Conservation (phyloP, 2,888 invertebrate species). For the Drosophila mimetica region DNA sequence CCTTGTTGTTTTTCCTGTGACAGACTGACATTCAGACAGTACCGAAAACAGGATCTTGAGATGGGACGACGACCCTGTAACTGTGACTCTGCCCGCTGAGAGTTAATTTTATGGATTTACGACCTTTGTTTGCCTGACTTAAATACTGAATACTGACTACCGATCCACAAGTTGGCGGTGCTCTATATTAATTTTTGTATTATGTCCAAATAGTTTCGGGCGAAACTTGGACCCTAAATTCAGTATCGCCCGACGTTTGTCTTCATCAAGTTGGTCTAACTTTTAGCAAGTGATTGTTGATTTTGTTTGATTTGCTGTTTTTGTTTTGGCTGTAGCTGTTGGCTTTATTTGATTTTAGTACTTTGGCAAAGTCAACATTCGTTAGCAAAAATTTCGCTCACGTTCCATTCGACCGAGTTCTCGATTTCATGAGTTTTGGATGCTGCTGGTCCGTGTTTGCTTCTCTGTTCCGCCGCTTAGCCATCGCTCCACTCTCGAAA, state of each 20-base stretch:
- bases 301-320: constrained; percentile 54
- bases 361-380: constrained; percentile 75
- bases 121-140: constrained; percentile 56
- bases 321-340: constrained; percentile 42
- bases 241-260: constrained; percentile 35
- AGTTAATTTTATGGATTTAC: constrained; percentile 67
- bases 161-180: constrained; percentile 53
- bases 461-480: constrained; percentile 54
- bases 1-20: constrained; percentile 43
- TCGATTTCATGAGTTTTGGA: constrained; percentile 66
- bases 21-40: constrained; percentile 37
- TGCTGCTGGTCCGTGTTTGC: constrained; percentile 56
- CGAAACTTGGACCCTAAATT: constrained; percentile 11
- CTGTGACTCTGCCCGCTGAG: constrained; percentile 44
- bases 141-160: constrained; percentile 49
- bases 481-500: constrained; percentile 21
- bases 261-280: constrained; percentile 53
- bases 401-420: constrained; percentile 66
- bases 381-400: constrained; percentile 76
- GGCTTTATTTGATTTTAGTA: constrained; percentile 76
- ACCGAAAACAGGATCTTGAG: constrained; percentile 19
- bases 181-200: constrained; percentile 56
- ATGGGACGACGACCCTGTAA: constrained; percentile 5
- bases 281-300: constrained; percentile 51
- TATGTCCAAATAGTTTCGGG: constrained; percentile 29